phyloP scores from a whole-genome alignment of 2,888 invertebrate genomes.

The Caenorhabditis sp. region DNA sequence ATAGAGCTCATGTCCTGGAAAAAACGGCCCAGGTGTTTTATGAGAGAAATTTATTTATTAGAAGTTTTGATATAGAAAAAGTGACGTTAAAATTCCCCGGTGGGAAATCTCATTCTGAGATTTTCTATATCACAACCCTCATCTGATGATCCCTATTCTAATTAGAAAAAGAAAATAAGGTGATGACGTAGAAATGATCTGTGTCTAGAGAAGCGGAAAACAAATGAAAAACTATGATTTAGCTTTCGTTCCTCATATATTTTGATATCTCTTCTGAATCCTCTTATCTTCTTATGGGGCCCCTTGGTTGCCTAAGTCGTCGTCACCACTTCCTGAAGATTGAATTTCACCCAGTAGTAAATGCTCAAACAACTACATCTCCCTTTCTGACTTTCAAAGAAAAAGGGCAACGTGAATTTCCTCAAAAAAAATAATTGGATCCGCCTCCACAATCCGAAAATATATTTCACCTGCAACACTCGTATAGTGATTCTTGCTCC shows the following conservation, averaged over 20 bases:
- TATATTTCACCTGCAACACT: conserved; percentile 24
- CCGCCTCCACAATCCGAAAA: background rate
- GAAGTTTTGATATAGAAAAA: background rate
- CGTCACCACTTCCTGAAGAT: conserved; percentile 1
- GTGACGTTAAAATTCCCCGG: background rate
- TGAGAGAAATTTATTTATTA: background rate
- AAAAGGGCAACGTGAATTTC: no score
- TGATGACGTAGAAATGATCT: conserved; percentile 23
- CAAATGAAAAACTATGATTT: conserved; percentile 15
- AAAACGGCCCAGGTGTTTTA: conserved; percentile 12
- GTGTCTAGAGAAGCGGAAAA: conserved; percentile 34
- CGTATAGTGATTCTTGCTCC: conserved; percentile 4
- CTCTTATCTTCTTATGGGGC: background rate
- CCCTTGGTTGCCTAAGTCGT: background rate
- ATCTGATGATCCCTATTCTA: conserved; percentile 9
- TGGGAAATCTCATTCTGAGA: background rate
- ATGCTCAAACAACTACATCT: conserved; percentile 8
- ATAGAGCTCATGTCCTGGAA: background rate
- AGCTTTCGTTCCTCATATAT: background rate
- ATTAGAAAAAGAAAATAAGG: conserved; percentile 11
- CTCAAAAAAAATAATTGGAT: background rate
- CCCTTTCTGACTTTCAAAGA: background rate
- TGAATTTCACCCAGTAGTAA: conserved; percentile 4
- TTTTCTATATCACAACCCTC: background rate
- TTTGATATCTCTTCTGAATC: background rate